phyloP scores from a whole-genome alignment of 1,140 invertebrate genomes.

The Zaprionus capensis region DNA sequence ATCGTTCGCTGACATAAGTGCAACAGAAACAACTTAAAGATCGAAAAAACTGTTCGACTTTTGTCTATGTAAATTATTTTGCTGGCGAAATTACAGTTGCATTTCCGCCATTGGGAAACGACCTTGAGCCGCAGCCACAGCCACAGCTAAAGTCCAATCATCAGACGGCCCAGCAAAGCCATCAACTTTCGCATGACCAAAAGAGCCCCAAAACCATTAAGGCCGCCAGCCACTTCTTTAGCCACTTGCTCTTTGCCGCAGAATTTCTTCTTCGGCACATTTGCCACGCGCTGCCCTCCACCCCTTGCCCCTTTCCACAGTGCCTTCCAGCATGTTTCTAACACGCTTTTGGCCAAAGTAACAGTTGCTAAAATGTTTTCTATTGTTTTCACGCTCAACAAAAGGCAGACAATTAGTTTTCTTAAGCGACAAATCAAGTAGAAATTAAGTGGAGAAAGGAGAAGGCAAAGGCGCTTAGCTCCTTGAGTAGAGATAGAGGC shows the following conservation, averaged over 20 bases:
- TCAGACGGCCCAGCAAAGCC: slow-evolving; percentile 11
- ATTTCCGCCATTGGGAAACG: slow-evolving; percentile 26
- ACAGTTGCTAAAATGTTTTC: slow-evolving; percentile 83
- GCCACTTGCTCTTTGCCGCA: slow-evolving; percentile 51
- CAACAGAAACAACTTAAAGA: not conserved
- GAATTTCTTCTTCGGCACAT: slow-evolving; percentile 16
- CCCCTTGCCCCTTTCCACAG: not conserved
- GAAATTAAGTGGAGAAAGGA: slow-evolving; percentile 80
- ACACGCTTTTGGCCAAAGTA: slow-evolving; percentile 78
- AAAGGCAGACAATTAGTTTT: slow-evolving; percentile 83
- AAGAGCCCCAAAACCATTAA: slow-evolving; percentile 42
- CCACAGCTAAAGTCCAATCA: not conserved
- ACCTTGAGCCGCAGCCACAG: slow-evolving; percentile 30
- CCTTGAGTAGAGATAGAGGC: not conserved
- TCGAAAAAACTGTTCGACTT: not conserved
- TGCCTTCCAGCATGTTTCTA: slow-evolving; percentile 51
- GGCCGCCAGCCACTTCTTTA: slow-evolving; percentile 38
- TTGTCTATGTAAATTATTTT: slow-evolving; percentile 3
- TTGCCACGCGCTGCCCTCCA: not conserved
- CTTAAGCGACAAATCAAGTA: slow-evolving; percentile 84
- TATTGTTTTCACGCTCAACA: slow-evolving; percentile 82
- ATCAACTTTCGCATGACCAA: slow-evolving; percentile 13
- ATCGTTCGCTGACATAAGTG: not conserved
- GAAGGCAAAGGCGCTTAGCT: slow-evolving; percentile 47
- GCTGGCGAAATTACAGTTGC: slow-evolving; percentile 28